phyloP scores from a whole-genome alignment of 2,113 vertebrate genomes.

The Myotis brandtii region DNA sequence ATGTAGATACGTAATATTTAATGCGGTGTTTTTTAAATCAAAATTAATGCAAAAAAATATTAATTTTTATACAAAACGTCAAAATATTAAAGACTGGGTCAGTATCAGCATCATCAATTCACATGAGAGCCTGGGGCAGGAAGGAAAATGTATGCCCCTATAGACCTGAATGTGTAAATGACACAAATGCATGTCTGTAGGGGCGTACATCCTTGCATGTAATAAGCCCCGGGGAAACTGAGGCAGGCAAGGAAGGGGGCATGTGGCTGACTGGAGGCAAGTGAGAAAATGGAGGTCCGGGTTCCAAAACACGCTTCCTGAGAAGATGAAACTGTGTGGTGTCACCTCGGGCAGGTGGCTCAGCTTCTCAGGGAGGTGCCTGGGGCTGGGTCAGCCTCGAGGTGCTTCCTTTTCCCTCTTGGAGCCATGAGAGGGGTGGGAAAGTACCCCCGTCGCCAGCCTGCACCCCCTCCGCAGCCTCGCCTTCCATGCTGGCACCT shows the following conservation, averaged over 20 bases:
- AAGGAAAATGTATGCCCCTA: not conserved
- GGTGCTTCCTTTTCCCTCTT: not conserved
- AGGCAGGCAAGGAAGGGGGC: too few relatives aligned
- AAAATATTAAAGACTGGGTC: not conserved
- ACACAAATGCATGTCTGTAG: too few relatives aligned
- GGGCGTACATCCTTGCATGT: too few relatives aligned
- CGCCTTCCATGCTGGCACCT: fast-evolving
- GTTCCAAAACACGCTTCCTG: too few relatives aligned
- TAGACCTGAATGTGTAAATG: not conserved
- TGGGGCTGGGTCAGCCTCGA: not conserved
- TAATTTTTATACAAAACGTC: not conserved
- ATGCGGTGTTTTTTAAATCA: not conserved
- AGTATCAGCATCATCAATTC: not conserved
- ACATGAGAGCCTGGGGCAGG: not conserved
- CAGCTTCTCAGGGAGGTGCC: not conserved
- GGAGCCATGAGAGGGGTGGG: not conserved
- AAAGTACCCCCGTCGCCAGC: not conserved
- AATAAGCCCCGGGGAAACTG: not conserved
- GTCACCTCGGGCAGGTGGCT: not conserved
- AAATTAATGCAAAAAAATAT: conserved; percentile 21
- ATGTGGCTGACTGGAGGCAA: too few relatives aligned
- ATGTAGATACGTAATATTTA: not conserved
- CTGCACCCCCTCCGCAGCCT: not conserved
- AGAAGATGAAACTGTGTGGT: not conserved
- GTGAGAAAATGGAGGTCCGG: too few relatives aligned